phyloP scores from a whole-genome alignment of 2,888 invertebrate genomes.

The Craniophora ligustri region DNA sequence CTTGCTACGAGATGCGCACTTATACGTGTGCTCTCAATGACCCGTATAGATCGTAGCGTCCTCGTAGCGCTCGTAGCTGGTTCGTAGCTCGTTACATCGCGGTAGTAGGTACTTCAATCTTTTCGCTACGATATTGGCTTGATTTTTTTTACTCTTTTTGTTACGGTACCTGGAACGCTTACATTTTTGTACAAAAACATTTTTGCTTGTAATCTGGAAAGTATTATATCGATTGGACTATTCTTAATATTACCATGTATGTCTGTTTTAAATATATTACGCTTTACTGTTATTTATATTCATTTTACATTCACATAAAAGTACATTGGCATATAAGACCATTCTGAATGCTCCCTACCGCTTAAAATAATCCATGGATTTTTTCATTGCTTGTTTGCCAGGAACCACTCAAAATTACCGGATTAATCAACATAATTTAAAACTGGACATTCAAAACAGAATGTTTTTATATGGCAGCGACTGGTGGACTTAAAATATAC shows the following conservation, averaged over 20 bases:
- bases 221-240: no score
- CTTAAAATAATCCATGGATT: no score
- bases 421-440: not conserved
- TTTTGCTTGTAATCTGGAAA: no score
- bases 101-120: slow-evolving; percentile 71
- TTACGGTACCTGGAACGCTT: slow-evolving; percentile 34
- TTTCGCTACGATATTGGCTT: slow-evolving; percentile 67
- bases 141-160: slow-evolving; percentile 58
- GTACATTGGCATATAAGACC: no score
- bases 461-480: slow-evolving; percentile 12
- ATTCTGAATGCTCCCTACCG: no score
- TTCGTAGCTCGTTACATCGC: slow-evolving; percentile 67
- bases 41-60: slow-evolving; percentile 58
- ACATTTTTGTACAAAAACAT: no score
- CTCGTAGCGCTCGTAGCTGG: slow-evolving; percentile 54
- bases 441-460: not conserved
- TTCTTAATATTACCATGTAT: no score
- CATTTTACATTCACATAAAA: no score
- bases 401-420: no score
- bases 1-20: slow-evolving; percentile 43
- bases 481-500: slow-evolving; percentile 13
- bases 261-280: no score
- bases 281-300: no score
- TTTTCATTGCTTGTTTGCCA: not conserved
- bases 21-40: slow-evolving; percentile 55